phyloP scores from a whole-genome alignment of 2,113 vertebrate species.

The Ptyas mucosa region DNA sequence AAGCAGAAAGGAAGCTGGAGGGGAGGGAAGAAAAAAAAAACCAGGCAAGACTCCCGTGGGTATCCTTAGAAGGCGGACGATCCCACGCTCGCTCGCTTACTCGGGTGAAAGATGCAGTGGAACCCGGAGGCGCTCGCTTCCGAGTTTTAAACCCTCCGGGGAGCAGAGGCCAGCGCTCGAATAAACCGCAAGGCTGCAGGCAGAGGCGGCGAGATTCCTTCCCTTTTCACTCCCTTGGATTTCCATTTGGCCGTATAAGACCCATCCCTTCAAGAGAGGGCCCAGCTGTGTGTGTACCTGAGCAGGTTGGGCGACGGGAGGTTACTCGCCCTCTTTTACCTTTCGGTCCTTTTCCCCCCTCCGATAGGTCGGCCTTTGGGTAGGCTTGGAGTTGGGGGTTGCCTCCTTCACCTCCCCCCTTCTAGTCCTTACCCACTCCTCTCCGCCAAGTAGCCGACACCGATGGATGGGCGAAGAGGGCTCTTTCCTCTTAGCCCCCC shows the following conservation, averaged over 20 bases:
- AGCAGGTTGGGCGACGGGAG: neutral
- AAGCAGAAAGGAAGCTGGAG: neutral
- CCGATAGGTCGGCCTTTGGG: neutral
- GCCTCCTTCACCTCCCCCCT: too few relatives aligned
- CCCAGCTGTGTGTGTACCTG: neutral
- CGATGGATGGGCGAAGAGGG: neutral
- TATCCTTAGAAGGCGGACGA: neutral
- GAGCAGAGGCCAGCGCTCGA: neutral
- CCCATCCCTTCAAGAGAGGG: neutral
- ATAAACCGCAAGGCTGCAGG: neutral
- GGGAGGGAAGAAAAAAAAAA: too few relatives aligned
- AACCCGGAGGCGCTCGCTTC: neutral
- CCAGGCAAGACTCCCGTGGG: neutral
- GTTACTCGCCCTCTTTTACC: neutral
- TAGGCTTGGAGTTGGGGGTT: neutral
- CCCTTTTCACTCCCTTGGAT: neutral
- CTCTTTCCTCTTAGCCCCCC: too few relatives aligned
- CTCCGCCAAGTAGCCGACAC: neutral
- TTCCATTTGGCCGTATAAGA: neutral
- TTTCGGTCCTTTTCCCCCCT: neutral
- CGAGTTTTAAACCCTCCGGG: neutral
- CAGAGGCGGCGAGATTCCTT: neutral
- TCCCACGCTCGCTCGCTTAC: neutral
- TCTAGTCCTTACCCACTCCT: neutral
- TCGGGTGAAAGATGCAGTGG: neutral